phyloP scores from a whole-genome alignment of 2,113 vertebrate species.

The Cyanoliseus patagonus region DNA sequence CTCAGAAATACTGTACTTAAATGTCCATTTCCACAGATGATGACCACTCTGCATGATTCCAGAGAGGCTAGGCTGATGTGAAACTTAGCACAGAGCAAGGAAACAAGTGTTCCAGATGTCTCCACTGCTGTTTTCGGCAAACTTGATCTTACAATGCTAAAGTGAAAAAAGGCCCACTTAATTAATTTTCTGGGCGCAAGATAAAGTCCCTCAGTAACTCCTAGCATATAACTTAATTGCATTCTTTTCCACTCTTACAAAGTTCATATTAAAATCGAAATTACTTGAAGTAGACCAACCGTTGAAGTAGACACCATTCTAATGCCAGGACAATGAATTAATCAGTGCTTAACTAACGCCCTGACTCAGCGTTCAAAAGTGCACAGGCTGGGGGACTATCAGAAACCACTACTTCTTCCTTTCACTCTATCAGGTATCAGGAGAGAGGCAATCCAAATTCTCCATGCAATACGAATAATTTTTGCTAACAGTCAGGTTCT shows the following conservation, averaged over 20 bases:
- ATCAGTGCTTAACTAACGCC: not conserved
- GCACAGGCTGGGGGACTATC: rapidly evolving
- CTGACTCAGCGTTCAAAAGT: not conserved
- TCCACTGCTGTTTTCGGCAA: not conserved
- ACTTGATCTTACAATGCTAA: not conserved
- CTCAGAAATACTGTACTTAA: not conserved
- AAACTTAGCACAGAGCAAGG: not conserved
- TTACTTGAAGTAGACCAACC: not conserved
- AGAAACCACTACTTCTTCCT: not conserved
- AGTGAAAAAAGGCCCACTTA: not conserved
- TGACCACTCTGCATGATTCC: rapidly evolving
- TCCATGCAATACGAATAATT: rapidly evolving
- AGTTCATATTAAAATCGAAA: not conserved
- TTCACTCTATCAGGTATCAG: not conserved
- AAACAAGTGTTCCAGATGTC: not conserved
- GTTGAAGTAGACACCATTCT: not conserved
- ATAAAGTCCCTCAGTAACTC: not conserved
- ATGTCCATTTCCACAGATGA: not conserved
- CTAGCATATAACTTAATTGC: not conserved
- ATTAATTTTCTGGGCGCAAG: not conserved
- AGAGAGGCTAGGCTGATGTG: not conserved
- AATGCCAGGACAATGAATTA: not conserved
- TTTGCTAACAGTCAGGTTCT: not conserved
- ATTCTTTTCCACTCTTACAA: not conserved
- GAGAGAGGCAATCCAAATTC: not conserved